Evolutionary conservation across 2,888 invertebrate genomes (phyloP), one percentile per base, ranked within the genome.

Genomic region (Gastracanthus pulcherrimus): DNA sequence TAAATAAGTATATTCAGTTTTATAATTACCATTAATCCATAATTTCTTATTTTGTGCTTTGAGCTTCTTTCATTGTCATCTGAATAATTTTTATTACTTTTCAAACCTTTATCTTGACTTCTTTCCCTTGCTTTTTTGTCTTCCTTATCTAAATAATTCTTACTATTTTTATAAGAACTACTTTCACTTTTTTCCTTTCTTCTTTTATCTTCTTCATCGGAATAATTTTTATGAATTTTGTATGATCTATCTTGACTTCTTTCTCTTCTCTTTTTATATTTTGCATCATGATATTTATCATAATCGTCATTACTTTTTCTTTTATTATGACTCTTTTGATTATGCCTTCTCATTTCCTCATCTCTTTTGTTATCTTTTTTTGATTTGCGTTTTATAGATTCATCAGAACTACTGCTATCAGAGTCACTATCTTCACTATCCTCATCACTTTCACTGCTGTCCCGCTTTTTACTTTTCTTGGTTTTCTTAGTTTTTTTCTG

Each of bases 401-500:
- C 79, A 84, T 76, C 83, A 62, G 81, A 85, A 83, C 76, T 85
- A 82, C 29, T 85, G 36, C 23, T 62, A 2, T 62, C 36, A 16
- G 23, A 55, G 4, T 62, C 36, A 77, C 76, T 76, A 41, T 78
- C 74, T 2, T 80, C 67, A 69, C 76, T 78, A 62, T 13, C 13
- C 11, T 19, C 23, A 55, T 80, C 74, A 58, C 82, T 84, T 3
- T 84, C 81, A 48, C 82, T 84, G 64, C 67, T 55, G 23, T 55
- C 7, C 16, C 9, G 9, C 13, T 29, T 58, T 79, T 23, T 82
- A 45, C 58, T 82, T 5, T 83, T 86, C 13, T 80, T 85, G 75
- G 16, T 76, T 60, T 87, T 89, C 85, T 82, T 87, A 69, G 86
- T 87, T 69, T 87, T 87, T 84, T 89, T 91, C 0, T 84, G 81